These are phyloP conservation scores for Dromiciops gliroides DNA, from an alignment of 2,113 vertebrate species.

Conservation along the genomic window DNA sequence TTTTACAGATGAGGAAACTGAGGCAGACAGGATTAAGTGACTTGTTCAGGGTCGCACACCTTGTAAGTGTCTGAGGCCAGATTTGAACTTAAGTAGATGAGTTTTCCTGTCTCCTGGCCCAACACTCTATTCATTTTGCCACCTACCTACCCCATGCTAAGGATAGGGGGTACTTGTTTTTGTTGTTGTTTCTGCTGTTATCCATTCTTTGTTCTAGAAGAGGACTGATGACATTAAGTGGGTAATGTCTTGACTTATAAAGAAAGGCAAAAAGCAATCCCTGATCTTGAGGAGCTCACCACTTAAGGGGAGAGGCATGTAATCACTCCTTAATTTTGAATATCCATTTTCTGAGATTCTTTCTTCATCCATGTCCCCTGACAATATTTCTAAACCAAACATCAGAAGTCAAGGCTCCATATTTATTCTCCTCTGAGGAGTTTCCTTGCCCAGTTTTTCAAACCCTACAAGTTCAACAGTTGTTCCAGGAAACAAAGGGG, in stretches of 20 bases:
- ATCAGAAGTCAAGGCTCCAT: constrained; percentile 6
- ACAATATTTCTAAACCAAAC: constrained; percentile 28
- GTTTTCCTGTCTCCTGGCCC: neutral
- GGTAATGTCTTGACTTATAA: neutral
- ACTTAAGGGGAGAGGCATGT: neutral
- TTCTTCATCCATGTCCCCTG: neutral
- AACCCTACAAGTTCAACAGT: constrained; percentile 66
- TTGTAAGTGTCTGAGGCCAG: neutral
- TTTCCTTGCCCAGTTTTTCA: constrained; percentile 14
- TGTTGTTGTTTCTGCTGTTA: neutral
- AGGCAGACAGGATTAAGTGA: neutral
- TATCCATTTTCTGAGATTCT: neutral
- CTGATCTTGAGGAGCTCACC: neutral
- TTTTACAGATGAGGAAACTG: neutral
- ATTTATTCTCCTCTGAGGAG: constrained; percentile 27
- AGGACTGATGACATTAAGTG: neutral
- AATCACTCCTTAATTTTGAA: neutral
- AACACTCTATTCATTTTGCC: neutral
- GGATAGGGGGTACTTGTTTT: neutral
- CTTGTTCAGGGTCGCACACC: neutral
- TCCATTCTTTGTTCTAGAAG: neutral
- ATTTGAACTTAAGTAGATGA: neutral
- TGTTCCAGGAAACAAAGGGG: constrained; percentile 68
- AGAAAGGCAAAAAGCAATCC: neutral
- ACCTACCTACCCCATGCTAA: neutral